phyloP scores from a whole-genome alignment of 1,140 invertebrate genomes.

The Lepidurus arcticus region DNA sequence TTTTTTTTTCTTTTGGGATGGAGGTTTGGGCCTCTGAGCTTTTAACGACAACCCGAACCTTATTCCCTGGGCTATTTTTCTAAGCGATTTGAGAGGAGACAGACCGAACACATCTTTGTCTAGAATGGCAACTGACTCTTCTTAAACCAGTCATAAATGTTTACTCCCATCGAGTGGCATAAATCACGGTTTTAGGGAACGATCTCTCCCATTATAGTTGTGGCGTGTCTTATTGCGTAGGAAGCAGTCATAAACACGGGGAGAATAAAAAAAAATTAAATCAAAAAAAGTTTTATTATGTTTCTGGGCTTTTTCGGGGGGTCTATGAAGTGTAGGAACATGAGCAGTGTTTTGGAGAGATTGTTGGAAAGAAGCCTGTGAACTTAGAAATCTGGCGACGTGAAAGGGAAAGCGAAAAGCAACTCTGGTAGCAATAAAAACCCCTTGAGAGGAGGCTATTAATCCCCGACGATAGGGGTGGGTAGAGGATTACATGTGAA shows the following conservation, averaged over 20 bases:
- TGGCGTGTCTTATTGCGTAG: neutral
- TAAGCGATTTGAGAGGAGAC: neutral
- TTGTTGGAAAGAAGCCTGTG: too few species aligned
- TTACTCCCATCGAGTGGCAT: neutral
- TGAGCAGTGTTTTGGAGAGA: too few species aligned
- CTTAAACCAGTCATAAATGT: neutral
- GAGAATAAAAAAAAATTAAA: neutral
- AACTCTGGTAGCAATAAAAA: too few species aligned
- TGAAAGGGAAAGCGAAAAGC: too few species aligned
- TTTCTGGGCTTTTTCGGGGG: neutral
- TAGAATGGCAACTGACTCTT: constrained; percentile 7
- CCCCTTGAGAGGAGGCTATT: neutral
- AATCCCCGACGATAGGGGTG: neutral
- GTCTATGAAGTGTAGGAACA: neutral
- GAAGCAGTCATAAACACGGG: neutral
- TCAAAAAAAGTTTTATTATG: neutral
- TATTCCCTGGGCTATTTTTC: neutral
- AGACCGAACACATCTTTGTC: neutral
- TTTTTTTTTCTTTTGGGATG: neutral
- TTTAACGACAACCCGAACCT: neutral
- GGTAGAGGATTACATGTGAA: neutral
- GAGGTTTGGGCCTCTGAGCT: neutral
- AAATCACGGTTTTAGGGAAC: neutral
- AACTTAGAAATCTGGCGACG: too few species aligned
- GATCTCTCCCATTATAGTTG: neutral